A percentile compares a stretch with the other conserved stretches of the same genome.
Conservation (phyloP, 2,888 invertebrate genomes). For the Apodemia mormo region DNA sequence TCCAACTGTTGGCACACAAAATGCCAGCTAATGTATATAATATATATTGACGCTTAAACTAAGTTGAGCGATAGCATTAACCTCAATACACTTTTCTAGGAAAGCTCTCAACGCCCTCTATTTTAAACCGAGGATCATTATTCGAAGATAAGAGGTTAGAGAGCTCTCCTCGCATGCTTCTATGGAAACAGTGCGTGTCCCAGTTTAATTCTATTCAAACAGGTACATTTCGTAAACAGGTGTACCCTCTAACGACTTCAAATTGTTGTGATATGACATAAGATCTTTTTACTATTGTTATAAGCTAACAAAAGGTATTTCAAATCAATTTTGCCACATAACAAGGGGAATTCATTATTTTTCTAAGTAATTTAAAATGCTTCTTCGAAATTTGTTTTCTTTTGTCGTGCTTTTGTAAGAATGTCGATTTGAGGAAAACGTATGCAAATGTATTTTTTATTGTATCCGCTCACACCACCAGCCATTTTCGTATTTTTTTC, state of each 20-base stretch:
- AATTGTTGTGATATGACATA: background rate
- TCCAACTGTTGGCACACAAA: too few relatives aligned
- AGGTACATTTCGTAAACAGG: background rate
- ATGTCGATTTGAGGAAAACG: too few relatives aligned
- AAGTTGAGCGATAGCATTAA: conserved; percentile 1
- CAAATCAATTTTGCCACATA: too few relatives aligned
- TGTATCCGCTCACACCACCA: too few relatives aligned
- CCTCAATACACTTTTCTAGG: background rate
- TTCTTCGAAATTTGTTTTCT: too few relatives aligned
- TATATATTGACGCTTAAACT: background rate
- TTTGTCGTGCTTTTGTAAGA: too few relatives aligned
- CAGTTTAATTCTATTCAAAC: background rate
- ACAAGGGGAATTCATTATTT: too few relatives aligned
- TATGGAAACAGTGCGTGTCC: background rate
- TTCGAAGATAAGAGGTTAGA: background rate
- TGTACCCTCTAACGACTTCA: background rate
- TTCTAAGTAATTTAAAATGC: too few relatives aligned
- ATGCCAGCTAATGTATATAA: too few relatives aligned
- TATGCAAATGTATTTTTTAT: too few relatives aligned
- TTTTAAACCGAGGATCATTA: conserved; percentile 14
- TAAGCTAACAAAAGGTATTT: background rate
- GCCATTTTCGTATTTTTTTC: too few relatives aligned
- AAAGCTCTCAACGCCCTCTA: conserved; percentile 8
- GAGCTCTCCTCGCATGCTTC: conserved; percentile 2
- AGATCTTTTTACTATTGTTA: background rate